A percentile compares a stretch with the other conserved stretches of the same genome.
Conservation (phyloP, 2,797 vertebrate species). For the Peromyscus eremicus region DNA sequence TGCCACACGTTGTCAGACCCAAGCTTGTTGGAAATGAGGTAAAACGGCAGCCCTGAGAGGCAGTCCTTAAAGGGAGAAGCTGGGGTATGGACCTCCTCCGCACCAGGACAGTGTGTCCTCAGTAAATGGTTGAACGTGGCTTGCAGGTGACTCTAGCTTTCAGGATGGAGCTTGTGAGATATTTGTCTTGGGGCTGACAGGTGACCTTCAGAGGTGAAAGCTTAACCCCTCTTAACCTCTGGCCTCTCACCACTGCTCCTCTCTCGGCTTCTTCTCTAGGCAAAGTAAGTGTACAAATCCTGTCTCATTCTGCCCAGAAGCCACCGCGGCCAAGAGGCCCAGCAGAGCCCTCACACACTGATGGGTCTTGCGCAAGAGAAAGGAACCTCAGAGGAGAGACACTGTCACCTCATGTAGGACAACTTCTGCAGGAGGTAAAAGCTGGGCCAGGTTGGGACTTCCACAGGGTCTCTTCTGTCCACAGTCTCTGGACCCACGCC, state of each 20-base stretch:
- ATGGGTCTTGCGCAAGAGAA: conserved; percentile 13
- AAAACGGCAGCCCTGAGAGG: background rate
- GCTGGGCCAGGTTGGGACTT: background rate
- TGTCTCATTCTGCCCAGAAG: conserved; percentile 57
- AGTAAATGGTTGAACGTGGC: conserved; percentile 19
- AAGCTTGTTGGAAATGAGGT: conserved; percentile 44
- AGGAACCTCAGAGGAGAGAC: background rate
- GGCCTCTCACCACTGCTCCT: conserved; percentile 52
- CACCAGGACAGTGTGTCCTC: background rate
- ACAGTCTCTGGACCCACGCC: background rate
- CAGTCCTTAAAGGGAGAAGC: background rate
- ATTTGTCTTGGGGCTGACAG: conserved; percentile 59
- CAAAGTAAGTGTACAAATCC: conserved; percentile 75
- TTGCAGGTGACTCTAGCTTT: conserved; percentile 46
- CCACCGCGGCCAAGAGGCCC: conserved; percentile 54
- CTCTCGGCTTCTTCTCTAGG: conserved; percentile 64
- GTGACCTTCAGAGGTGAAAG: conserved; percentile 72
- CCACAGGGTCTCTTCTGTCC: background rate
- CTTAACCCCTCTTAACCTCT: conserved; percentile 84
- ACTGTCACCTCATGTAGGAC: background rate
- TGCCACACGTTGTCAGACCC: background rate
- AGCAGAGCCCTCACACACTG: conserved; percentile 32
- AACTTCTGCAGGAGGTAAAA: background rate
- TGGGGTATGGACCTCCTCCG: background rate
- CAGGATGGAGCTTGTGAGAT: conserved; percentile 69